Evolutionary conservation across 37 sponge, comb jelly and placozoan genomes (phyloP).

Genomic region (Theonella swinhoei): DNA sequence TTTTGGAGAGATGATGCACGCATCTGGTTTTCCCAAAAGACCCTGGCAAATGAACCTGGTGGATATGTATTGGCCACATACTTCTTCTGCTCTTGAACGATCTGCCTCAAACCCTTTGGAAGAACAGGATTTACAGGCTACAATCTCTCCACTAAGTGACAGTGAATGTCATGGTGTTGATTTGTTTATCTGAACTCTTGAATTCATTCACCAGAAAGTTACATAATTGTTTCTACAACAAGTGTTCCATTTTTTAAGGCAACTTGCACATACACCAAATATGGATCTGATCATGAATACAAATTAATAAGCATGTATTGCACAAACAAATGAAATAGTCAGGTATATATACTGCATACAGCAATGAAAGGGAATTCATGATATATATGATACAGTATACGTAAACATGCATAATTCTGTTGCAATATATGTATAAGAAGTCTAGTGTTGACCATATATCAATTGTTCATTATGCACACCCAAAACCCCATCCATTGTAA

Average conservation of each 20-base stretch:
- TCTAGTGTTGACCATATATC: background rate
- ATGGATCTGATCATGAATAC: too few relatives aligned
- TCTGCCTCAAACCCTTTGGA: constrained; percentile 2
- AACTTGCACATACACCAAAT: too few relatives aligned
- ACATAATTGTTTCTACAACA: too few relatives aligned
- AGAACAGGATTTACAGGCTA: constrained; percentile 2
- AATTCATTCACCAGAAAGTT: background rate
- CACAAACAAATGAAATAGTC: too few relatives aligned
- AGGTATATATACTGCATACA: background rate
- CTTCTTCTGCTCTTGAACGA: too few relatives aligned
- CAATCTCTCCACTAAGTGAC: background rate
- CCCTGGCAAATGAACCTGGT: too few relatives aligned
- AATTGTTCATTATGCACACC: background rate
- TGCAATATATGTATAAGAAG: background rate
- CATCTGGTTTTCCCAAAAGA: too few relatives aligned
- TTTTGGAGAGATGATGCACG: too few relatives aligned
- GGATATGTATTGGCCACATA: too few relatives aligned
- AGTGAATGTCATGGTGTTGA: constrained; percentile 22
- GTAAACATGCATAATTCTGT: background rate
- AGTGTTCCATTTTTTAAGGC: too few relatives aligned
- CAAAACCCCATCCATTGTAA: constrained; percentile 28
- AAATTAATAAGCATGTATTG: too few relatives aligned
- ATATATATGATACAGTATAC: background rate
- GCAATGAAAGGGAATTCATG: background rate
- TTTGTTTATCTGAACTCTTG: background rate